Conservation (phyloP, 2,888 invertebrate species). For the Cyclophora punctaria region DNA sequence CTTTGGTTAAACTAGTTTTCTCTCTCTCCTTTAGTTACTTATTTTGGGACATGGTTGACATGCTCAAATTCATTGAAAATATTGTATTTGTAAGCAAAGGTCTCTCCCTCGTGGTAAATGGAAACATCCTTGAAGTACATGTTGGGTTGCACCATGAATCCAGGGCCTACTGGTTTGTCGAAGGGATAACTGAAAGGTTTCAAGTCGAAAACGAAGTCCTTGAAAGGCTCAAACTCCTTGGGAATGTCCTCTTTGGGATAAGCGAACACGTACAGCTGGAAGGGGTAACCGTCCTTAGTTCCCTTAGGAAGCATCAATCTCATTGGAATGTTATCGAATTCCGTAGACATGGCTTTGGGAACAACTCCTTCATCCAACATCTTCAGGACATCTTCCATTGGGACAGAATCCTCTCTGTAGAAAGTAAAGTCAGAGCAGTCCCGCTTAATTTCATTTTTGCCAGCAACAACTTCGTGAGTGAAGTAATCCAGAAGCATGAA, state of each 20-base stretch:
- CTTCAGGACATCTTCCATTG: conserved; percentile 75
- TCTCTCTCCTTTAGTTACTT: conserved; percentile 26
- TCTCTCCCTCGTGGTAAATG: conserved; percentile 67
- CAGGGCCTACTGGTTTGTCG: conserved; percentile 66
- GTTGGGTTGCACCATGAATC: conserved; percentile 71
- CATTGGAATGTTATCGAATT: conserved; percentile 78
- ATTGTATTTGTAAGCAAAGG: conserved; percentile 39
- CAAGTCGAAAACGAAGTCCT: conserved; percentile 53
- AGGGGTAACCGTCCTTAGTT: conserved; percentile 78
- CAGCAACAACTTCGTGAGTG: conserved; percentile 73
- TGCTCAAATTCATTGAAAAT: conserved; percentile 28
- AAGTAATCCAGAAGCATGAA: conserved; percentile 79
- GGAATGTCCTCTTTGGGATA: conserved; percentile 66
- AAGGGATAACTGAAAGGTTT: conserved; percentile 75
- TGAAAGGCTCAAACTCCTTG: conserved; percentile 39
- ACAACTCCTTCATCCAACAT: conserved; percentile 71
- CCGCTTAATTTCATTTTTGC: conserved; percentile 79
- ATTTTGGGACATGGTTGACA: conserved; percentile 29
- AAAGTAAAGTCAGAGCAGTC: conserved; percentile 78
- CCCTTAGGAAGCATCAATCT: conserved; percentile 84
- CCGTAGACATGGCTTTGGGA: conserved; percentile 67
- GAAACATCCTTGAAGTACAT: conserved; percentile 75
- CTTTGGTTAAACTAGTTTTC: conserved; percentile 16
- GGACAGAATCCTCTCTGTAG: conserved; percentile 77
- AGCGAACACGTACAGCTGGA: conserved; percentile 78